Evolutionary conservation across 2,113 vertebrate genomes (phyloP).

Genomic region (Epinephelus cyanopodus): DNA sequence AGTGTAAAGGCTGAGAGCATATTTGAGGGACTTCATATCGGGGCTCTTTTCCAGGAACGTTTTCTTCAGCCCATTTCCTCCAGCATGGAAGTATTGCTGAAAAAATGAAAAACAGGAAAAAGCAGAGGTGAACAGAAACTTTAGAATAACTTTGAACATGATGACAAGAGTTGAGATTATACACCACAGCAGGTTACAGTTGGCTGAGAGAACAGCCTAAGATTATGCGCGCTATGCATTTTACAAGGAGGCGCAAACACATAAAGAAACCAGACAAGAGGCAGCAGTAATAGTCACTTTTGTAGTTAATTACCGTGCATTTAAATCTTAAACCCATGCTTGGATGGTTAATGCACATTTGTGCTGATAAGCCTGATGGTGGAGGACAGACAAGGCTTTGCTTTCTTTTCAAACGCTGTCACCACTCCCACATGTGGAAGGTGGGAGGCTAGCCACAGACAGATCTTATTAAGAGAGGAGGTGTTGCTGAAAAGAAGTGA

Average conservation of each 20-base stretch:
- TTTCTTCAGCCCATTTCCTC: constrained; percentile 98
- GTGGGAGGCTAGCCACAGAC: constrained; percentile 28
- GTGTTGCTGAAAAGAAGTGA: constrained; percentile 2
- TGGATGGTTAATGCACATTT: constrained; percentile 56
- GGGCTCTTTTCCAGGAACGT: constrained; percentile 97
- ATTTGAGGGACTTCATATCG: constrained; percentile 95
- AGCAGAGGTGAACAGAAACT: constrained; percentile 4
- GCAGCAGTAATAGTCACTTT: constrained; percentile 60
- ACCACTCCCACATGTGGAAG: constrained; percentile 48
- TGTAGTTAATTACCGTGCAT: constrained; percentile 63
- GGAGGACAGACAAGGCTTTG: constrained; percentile 46
- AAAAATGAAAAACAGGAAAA: constrained; percentile 63
- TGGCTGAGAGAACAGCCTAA: constrained; percentile 14
- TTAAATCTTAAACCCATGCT: constrained; percentile 49
- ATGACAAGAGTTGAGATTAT: not conserved
- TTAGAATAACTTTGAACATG: constrained; percentile 1
- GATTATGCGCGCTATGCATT: constrained; percentile 46
- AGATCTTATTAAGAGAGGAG: constrained; percentile 45
- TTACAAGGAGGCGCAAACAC: constrained; percentile 28
- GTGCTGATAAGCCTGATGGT: constrained; percentile 43
- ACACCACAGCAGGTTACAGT: not conserved
- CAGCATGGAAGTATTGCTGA: constrained; percentile 99
- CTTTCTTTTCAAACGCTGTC: constrained; percentile 49
- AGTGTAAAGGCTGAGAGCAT: constrained; percentile 97
- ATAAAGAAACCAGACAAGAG: constrained; percentile 22